A percentile compares a stretch with the other conserved stretches of the same genome.
Evolutionary conservation across 1,140 invertebrate genomes (phyloP).

Genomic region (Cylas formicarius): DNA sequence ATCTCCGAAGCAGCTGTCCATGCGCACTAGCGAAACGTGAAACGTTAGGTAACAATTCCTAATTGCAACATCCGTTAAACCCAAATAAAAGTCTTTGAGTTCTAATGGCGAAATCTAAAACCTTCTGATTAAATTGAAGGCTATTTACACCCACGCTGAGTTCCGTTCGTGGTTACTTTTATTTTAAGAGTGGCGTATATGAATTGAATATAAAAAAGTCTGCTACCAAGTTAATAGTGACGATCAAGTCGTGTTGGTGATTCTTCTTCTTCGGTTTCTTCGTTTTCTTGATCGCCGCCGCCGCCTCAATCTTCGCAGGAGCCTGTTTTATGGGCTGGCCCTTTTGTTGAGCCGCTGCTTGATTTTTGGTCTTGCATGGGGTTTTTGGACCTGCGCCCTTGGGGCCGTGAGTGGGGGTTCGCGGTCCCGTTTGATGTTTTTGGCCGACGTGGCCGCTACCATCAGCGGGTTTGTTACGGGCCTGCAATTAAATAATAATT

Average conservation of each 20-base stretch:
- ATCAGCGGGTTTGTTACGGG: slow-evolving; percentile 72
- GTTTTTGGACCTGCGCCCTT: slow-evolving; percentile 52
- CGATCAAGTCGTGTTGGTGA: slow-evolving; percentile 73
- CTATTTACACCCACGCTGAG: too few species aligned
- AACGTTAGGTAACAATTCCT: too few species aligned
- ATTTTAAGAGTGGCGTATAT: slow-evolving; percentile 1
- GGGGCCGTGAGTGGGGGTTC: slow-evolving; percentile 47
- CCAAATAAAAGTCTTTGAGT: too few species aligned
- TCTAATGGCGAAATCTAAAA: too few species aligned
- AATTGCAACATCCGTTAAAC: too few species aligned
- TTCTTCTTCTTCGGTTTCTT: slow-evolving; percentile 70
- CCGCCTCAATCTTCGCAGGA: slow-evolving; percentile 49
- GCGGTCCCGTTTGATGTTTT: slow-evolving; percentile 56
- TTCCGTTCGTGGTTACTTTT: too few species aligned
- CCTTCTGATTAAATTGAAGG: too few species aligned
- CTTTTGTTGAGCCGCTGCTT: slow-evolving; percentile 41
- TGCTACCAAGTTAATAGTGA: slow-evolving; percentile 77
- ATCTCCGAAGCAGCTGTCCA: too few species aligned
- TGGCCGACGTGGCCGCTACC: slow-evolving; percentile 59
- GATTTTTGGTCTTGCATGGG: slow-evolving; percentile 52
- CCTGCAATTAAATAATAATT: slow-evolving; percentile 54
- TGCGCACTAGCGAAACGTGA: too few species aligned
- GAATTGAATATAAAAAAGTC: too few species aligned
- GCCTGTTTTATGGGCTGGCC: slow-evolving; percentile 46
- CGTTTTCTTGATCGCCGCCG: slow-evolving; percentile 56